Conservation (phyloP, 2,888 invertebrate genomes). For the Melanostoma scalare region DNA sequence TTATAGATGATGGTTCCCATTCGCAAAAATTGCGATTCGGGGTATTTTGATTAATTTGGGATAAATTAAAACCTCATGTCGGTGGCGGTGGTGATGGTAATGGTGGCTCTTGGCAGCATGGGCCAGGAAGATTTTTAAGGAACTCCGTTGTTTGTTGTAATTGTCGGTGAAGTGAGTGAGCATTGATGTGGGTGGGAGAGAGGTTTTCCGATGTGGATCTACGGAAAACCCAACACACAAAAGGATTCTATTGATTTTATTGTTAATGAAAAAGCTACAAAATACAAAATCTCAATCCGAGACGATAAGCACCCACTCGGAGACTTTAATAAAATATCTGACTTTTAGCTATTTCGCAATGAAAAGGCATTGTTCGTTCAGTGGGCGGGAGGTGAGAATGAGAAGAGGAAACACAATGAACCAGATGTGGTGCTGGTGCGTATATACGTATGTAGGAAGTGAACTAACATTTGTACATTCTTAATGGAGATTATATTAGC, state of each 20-base stretch:
- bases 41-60: slow-evolving; percentile 81
- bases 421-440: slow-evolving; percentile 35
- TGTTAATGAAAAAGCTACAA: slow-evolving; percentile 73
- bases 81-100: slow-evolving; percentile 54
- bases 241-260: slow-evolving; percentile 73
- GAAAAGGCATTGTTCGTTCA: neutral
- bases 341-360: slow-evolving; percentile 45
- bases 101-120: slow-evolving; percentile 42
- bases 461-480: slow-evolving; percentile 31
- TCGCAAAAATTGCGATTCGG: slow-evolving; percentile 70
- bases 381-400: neutral
- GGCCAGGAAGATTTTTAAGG: slow-evolving; percentile 64
- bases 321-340: slow-evolving; percentile 67
- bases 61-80: slow-evolving; percentile 80
- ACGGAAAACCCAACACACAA: slow-evolving; percentile 51
- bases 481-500: slow-evolving; percentile 56
- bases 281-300: slow-evolving; percentile 65
- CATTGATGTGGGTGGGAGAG: slow-evolving; percentile 11
- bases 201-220: slow-evolving; percentile 34
- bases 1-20: slow-evolving; percentile 69
- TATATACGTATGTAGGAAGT: neutral
- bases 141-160: slow-evolving; percentile 67
- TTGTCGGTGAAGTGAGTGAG: slow-evolving; percentile 57
- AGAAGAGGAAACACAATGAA: slow-evolving; percentile 36
- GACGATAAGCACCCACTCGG: slow-evolving; percentile 64